Percentiles rank a stretch among this genome's conserved stretches.
phyloP scores from a whole-genome alignment of 2,113 vertebrate species.

The Hiodon alosoides region DNA sequence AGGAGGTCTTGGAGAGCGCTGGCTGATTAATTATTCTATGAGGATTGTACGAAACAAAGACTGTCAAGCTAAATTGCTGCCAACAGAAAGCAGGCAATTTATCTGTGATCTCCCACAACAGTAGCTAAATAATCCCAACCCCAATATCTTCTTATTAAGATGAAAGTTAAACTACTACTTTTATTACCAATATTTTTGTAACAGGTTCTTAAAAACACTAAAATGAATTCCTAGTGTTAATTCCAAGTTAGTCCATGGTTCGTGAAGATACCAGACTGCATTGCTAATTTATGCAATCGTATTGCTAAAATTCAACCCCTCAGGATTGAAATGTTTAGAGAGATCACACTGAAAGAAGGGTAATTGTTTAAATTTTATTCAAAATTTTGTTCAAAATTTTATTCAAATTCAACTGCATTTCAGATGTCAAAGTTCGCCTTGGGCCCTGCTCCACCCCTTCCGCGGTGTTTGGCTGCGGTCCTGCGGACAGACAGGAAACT shows the following conservation, averaged over 20 bases:
- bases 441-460: not conserved
- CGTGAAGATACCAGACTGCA: no score
- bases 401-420: slow-evolving; percentile 29
- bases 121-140: not conserved
- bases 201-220: no score
- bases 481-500: slow-evolving; percentile 60
- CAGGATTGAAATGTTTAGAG: not conserved
- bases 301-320: no score
- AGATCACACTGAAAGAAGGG: not conserved
- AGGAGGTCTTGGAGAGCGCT: not conserved
- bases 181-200: no score
- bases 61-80: not conserved
- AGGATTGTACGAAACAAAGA: not conserved
- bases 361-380: slow-evolving; percentile 7
- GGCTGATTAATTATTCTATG: not conserved
- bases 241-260: no score
- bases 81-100: not conserved
- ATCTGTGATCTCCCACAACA: not conserved
- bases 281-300: no score
- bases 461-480: slow-evolving; percentile 44
- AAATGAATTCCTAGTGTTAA: no score
- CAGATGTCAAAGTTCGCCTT: slow-evolving; percentile 26
- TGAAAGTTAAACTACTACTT: not conserved
- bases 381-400: slow-evolving; percentile 60
- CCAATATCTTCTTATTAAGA: not conserved